These are phyloP conservation scores for Orthosia gothica DNA, from an alignment of 2,888 invertebrate genomes.

Conservation along the genomic window DNA sequence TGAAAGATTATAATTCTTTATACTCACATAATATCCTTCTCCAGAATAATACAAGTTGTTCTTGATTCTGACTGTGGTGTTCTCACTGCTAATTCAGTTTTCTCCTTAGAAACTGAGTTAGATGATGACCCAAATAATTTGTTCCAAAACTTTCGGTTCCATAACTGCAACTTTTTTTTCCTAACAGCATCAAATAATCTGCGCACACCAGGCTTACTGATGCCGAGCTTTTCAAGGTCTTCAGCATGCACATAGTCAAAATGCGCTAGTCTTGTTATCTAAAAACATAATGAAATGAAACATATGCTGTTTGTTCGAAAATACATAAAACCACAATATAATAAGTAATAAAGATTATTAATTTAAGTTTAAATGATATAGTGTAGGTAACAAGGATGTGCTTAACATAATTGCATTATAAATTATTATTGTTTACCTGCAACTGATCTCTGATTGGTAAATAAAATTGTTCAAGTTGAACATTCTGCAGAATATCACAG, in stretches of 20 bases:
- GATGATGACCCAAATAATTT: conserved; percentile 93
- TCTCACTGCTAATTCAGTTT: conserved; percentile 88
- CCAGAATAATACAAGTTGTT: conserved; percentile 96
- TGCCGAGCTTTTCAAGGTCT: conserved; percentile 98
- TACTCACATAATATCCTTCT: conserved; percentile 94
- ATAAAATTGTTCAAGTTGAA: conserved; percentile 98
- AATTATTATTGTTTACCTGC: conserved; percentile 91
- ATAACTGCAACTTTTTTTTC: conserved; percentile 95
- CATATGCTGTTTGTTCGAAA: conserved; percentile 10
- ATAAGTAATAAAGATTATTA: not conserved
- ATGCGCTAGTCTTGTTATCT: conserved; percentile 98
- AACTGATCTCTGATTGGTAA: conserved; percentile 97
- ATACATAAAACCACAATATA: not conserved
- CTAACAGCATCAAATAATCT: conserved; percentile 98
- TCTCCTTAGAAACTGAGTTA: conserved; percentile 84
- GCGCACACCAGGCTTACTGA: conserved; percentile 98
- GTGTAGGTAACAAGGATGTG: not conserved
- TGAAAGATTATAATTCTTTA: not conserved
- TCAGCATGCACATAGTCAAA: conserved; percentile 99
- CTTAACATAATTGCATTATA: conserved; percentile 24
- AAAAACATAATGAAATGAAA: conserved; percentile 68
- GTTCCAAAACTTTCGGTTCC: conserved; percentile 96
- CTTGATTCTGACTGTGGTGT: conserved; percentile 81
- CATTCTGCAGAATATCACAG: conserved; percentile 96
- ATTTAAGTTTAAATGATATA: not conserved